phyloP scores from a whole-genome alignment of 2,888 invertebrate genomes.

The Agelastica alni region DNA sequence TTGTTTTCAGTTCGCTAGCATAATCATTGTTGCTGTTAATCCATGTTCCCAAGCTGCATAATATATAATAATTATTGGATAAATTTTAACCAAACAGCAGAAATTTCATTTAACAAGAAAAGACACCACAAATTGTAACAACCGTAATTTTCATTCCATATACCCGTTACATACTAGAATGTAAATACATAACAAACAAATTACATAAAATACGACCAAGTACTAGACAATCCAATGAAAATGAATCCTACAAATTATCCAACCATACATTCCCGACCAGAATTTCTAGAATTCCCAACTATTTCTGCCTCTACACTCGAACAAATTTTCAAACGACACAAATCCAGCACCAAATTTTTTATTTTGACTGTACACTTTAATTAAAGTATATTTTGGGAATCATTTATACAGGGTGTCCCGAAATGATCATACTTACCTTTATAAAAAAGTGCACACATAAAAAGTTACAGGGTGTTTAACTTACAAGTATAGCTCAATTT shows the following conservation, averaged over 20 bases:
- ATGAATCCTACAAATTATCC: constrained; percentile 19
- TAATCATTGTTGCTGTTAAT: no score
- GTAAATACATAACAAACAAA: constrained; percentile 9
- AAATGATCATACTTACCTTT: no score
- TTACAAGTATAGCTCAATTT: no score
- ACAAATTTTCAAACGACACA: not conserved
- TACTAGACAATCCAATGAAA: constrained; percentile 9
- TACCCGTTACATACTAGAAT: not conserved
- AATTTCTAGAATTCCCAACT: constrained; percentile 14
- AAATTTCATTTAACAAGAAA: no score
- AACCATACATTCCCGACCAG: constrained; percentile 5
- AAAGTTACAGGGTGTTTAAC: no score
- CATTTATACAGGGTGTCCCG: no score
- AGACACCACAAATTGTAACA: constrained; percentile 5
- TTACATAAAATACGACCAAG: constrained; percentile 16
- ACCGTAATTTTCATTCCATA: constrained; percentile 8
- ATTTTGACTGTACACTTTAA: not conserved
- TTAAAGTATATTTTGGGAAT: no score
- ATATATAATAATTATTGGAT: no score
- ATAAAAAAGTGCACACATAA: no score
- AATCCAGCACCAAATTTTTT: not conserved
- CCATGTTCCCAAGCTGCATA: no score
- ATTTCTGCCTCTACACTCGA: constrained; percentile 5
- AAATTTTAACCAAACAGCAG: no score
- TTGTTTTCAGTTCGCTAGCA: no score